Evolutionary conservation across 2,797 vertebrate species (phyloP), one percentile per base, ranked within the genome.

Genomic region (Alca torda): DNA sequence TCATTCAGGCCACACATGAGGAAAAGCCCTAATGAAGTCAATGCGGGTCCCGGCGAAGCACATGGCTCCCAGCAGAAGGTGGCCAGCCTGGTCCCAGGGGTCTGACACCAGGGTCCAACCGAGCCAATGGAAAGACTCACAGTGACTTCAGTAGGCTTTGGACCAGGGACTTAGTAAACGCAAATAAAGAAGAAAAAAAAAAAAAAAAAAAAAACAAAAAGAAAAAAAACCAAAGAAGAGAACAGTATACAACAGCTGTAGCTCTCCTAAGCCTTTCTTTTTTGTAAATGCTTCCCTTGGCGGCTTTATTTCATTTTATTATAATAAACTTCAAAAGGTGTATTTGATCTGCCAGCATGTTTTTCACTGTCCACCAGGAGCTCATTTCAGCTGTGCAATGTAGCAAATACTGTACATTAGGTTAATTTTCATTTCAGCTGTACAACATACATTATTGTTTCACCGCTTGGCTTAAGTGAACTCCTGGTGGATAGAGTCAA

Each of bases 261-360:
- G 54, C 59, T 46, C 74, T 83, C 84, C 74, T 95, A 94, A 96
- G 89, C 77, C 80, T 93, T 87, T 90, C 80, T 93, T 93, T 79
- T 87, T 84, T 84, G 57, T 73, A 95, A 95, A 87, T 74, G 76
- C 88, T 95, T 95, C 91, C 95, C 94, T 93, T 43, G 75, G 81
- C 4, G 11, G 87, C 89, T 94, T 74, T 92, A 87, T 91, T 93
- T 95, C 77, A 88, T 93, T 95, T 93, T 95, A 88, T 93, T 94
- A 87, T 67, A 91, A 93, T 89, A 90, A 93, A 95, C 95, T 83
- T 93, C 89, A 95, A 96, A 97, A 96, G 91, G 90, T 95, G 84
- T 75, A 93, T 87, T 95, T 95, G 93, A 96, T 96, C 92, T 87
- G 79, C 95, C 94, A 91, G 94, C 84, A 70, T 76, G 90, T 96